Conservation (phyloP, 2,888 invertebrate species). For the Cynaeus angustus region DNA sequence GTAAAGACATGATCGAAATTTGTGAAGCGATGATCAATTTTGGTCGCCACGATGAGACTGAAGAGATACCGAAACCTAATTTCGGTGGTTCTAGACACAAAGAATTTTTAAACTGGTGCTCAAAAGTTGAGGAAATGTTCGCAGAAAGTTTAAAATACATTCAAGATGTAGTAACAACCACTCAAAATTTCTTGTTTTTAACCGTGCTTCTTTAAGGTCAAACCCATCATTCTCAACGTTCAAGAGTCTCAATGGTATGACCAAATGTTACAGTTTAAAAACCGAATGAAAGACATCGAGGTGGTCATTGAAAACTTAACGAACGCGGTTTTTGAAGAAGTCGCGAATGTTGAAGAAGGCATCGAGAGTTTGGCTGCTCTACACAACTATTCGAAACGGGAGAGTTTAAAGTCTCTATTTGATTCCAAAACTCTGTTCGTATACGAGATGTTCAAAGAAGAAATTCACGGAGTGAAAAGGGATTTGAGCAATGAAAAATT, state of each 20-base stretch:
- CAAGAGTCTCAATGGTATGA: constrained; percentile 90
- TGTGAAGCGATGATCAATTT: constrained; percentile 93
- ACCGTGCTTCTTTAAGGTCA: constrained; percentile 72
- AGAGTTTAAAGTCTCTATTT: constrained; percentile 81
- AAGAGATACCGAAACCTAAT: constrained; percentile 79
- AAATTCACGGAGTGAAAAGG: constrained; percentile 83
- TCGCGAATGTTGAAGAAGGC: constrained; percentile 87
- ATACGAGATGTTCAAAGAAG: constrained; percentile 84
- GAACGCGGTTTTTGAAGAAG: constrained; percentile 83
- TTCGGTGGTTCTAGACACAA: constrained; percentile 85
- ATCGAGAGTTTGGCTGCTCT: constrained; percentile 85
- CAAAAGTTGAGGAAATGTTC: constrained; percentile 85
- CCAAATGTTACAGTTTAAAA: constrained; percentile 78
- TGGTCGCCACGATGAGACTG: constrained; percentile 85
- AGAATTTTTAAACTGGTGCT: constrained; percentile 80
- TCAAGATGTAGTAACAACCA: constrained; percentile 66
- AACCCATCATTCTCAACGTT: constrained; percentile 82
- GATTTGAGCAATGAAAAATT: constrained; percentile 77
- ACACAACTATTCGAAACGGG: constrained; percentile 84
- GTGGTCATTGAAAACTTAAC: constrained; percentile 89
- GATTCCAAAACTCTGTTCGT: constrained; percentile 80
- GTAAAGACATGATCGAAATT: constrained; percentile 89
- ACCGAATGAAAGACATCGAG: constrained; percentile 78
- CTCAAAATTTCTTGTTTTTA: constrained; percentile 22
- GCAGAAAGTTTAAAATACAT: constrained; percentile 77